Evolutionary conservation across 1,140 invertebrate genomes (phyloP).

Genomic region (Aphis gossypii): DNA sequence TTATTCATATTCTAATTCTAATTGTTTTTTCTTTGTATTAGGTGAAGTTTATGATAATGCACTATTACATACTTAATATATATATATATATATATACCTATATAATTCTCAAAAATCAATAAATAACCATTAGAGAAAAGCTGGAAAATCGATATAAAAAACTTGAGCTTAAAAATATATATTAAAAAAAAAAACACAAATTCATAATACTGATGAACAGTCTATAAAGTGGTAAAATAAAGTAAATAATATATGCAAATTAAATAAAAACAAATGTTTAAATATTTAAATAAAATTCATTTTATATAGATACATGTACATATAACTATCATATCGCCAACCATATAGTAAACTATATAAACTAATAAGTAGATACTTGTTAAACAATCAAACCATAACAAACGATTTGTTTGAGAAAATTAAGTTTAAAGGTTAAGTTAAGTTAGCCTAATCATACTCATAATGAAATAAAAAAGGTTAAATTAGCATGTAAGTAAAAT

Average conservation of each 20-base stretch:
- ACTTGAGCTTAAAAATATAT: neutral
- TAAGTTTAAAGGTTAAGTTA: neutral
- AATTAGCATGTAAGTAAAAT: too few relatives aligned
- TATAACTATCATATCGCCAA: neutral
- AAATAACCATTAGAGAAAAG: neutral
- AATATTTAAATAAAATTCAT: too few relatives aligned
- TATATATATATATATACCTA: too few relatives aligned
- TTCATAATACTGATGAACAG: neutral
- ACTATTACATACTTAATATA: too few relatives aligned
- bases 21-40: too few relatives aligned
- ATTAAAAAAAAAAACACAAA: too few relatives aligned
- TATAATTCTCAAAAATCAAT: too few relatives aligned
- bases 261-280: neutral
- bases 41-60: too few relatives aligned
- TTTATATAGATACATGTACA: too few relatives aligned
- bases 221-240: neutral
- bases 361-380: neutral
- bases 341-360: neutral
- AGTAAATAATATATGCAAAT: neutral
- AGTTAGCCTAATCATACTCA: too few relatives aligned
- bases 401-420: neutral
- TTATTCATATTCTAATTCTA: too few relatives aligned
- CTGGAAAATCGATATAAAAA: neutral
- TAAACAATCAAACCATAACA: neutral
- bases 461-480: too few relatives aligned